Evolutionary conservation across 1,140 invertebrate genomes (phyloP).

Genomic region (Drosophila eugracilis): DNA sequence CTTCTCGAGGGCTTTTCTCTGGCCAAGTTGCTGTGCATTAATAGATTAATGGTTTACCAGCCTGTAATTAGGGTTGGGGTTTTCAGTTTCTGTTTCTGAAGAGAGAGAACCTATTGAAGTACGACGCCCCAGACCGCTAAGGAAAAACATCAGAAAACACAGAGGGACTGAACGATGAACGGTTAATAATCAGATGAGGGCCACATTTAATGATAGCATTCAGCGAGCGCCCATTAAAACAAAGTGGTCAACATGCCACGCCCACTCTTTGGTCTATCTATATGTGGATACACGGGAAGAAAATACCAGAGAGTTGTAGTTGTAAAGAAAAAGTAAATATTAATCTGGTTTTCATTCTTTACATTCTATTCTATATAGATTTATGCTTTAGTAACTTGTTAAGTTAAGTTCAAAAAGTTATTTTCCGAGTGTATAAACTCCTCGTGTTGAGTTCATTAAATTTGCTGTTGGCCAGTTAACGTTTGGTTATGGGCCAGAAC

Average conservation of each 20-base stretch:
- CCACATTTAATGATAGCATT: constrained; percentile 74
- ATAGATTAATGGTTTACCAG: constrained; percentile 69
- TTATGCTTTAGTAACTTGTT: no score
- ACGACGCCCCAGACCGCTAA: constrained; percentile 15
- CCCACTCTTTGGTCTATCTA: constrained; percentile 13
- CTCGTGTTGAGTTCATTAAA: constrained; percentile 66
- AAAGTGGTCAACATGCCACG: constrained; percentile 74
- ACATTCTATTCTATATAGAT: no score
- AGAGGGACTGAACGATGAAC: constrained; percentile 13
- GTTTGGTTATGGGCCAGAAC: constrained; percentile 22
- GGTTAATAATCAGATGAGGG: constrained; percentile 76
- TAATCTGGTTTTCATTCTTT: no score
- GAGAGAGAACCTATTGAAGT: constrained; percentile 30
- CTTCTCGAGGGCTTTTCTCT: constrained; percentile 37
- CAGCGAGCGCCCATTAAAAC: constrained; percentile 68
- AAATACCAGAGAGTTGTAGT: not conserved
- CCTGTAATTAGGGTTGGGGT: constrained; percentile 47
- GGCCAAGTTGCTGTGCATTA: constrained; percentile 63
- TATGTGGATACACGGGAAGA: not conserved
- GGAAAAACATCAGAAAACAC: constrained; percentile 15
- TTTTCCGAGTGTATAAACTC: constrained; percentile 6
- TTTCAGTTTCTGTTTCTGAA: not conserved
- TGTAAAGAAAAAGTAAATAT: not conserved
- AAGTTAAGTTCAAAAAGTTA: no score
- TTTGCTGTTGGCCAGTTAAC: constrained; percentile 37